A percentile compares a stretch with the other conserved stretches of the same genome.
phyloP scores from a whole-genome alignment of 2,797 vertebrate species.

The Amblyraja radiata region DNA sequence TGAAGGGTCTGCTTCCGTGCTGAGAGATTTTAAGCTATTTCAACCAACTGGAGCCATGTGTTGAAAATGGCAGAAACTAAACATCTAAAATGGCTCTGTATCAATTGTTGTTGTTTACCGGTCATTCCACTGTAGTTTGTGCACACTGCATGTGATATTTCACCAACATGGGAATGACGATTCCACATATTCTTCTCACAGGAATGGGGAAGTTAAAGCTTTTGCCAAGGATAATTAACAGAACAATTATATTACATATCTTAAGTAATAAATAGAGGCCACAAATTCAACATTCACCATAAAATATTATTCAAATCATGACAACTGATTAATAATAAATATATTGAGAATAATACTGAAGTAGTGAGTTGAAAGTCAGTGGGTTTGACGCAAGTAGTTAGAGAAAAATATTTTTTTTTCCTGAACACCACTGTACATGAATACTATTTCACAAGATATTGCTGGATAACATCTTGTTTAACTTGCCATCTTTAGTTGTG shows the following conservation, averaged over 20 bases:
- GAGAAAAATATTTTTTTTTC: neutral
- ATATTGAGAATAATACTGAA: neutral
- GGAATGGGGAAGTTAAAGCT: neutral
- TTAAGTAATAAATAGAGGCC: neutral
- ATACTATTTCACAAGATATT: neutral
- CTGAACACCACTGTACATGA: neutral
- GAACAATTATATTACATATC: neutral
- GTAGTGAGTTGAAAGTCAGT: neutral
- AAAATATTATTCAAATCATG: neutral
- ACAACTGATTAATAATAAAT: neutral
- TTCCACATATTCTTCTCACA: neutral
- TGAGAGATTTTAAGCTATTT: neutral
- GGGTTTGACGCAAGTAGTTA: neutral
- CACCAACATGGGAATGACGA: neutral
- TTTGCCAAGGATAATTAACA: neutral
- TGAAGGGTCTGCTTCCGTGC: no score
- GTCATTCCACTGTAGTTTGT: neutral
- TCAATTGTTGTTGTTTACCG: neutral
- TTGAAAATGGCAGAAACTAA: neutral
- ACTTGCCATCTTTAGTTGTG: neutral
- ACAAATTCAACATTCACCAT: neutral
- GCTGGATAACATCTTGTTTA: neutral
- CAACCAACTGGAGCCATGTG: neutral
- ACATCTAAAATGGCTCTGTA: neutral
- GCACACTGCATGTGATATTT: neutral